Evolutionary conservation across 2,797 vertebrate species (phyloP), one percentile per base, ranked within the genome.

Genomic region (Acipenser ruthenus): DNA sequence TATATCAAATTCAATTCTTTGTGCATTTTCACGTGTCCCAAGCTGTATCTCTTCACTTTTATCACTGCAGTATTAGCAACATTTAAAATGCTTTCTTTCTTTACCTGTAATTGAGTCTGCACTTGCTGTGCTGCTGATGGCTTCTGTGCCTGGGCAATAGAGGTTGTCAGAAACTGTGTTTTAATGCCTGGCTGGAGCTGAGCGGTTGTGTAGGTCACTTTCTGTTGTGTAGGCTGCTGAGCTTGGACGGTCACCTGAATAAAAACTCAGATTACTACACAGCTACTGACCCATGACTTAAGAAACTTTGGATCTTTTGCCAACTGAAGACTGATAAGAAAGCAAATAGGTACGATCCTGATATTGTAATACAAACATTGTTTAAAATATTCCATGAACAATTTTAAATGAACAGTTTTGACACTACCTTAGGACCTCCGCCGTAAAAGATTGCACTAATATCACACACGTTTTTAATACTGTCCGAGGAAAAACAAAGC

Each of bases 91-190:
- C 55, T 8, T 13, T 7, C 11, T 3, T 65, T 60, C 68, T 69
- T 67, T 82, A 83, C 87, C 84, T 87, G 84, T 74, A 86, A 81
- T 67, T 85, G 82, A 55, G 82, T 92, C 89, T 94, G 94, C 65
- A 96, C 90, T 73, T 93, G 93, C 72, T 92, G 93, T 4, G 91
- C 71, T 71, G 88, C 88, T 0, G 84, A 72, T 37, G 91, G 64
- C 81, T 95, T 94, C 78, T 91, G 91, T 7, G 87, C 67, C 82
- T 89, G 93, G 64, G 90, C 61, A 63, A 94, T 82, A 0, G 93
- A 85, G 6, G 93, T 86, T 10, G 91, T 82, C 52, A 90, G 88
- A 77, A 90, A 95, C 80, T 93, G 93, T 18, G 94, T 88, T 86
- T 94, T 95, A 73, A 94, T 89, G 70, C 88, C 89, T 5, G 87